Base-by-base conservation (phyloP, 2,888 invertebrate species). In the Sipha maydis region DNA sequence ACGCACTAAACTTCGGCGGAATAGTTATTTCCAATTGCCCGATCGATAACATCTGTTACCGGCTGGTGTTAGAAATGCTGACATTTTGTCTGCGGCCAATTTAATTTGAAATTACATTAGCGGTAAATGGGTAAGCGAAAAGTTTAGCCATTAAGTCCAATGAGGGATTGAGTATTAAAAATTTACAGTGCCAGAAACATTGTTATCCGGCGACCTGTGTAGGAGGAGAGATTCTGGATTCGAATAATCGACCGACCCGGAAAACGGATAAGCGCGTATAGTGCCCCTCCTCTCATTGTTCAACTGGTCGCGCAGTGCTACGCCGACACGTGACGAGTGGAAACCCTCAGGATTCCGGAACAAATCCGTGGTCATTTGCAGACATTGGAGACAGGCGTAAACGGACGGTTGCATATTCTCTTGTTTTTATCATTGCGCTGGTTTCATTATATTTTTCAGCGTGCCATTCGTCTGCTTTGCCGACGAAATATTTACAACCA, bases 241-340 rank as follows among this genome's bases (percentile, higher is more conserved):
- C 75, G 75, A 84, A 84, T 84, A 84, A 84, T 84, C 83, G 75
- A 75, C 75, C 56, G 54, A 34, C n/a, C 75, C 83, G 75, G 56
- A 83, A 56, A 38, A 11, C 34, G 7, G 28, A 21, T 34, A 31
- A 54, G 54, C 34, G 25, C 54, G 3, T 48, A 48, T 11, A 14
- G 71, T 71, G 11, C 71, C 38, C 25, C n/a, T 21, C 71, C 38
- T 34, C n/a, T 83, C 34, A 75, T 84, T 38, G 38, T 84, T 84
- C 75, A 56, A 84, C 56, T 48, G 21, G 21, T 21, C 7, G 61
- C 61, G 14, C 38, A 28, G n/a, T 25, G n/a, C 7, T 28, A 28
- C 28, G 69, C 21, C 11, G 8, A 54, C 8, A 17, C 4, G 8
- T 1, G 8, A 25, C 21, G 61, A 25, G 25, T 3, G 61, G 5